Conservation (phyloP, 2,888 invertebrate genomes). For the Zonitis immaculata region DNA sequence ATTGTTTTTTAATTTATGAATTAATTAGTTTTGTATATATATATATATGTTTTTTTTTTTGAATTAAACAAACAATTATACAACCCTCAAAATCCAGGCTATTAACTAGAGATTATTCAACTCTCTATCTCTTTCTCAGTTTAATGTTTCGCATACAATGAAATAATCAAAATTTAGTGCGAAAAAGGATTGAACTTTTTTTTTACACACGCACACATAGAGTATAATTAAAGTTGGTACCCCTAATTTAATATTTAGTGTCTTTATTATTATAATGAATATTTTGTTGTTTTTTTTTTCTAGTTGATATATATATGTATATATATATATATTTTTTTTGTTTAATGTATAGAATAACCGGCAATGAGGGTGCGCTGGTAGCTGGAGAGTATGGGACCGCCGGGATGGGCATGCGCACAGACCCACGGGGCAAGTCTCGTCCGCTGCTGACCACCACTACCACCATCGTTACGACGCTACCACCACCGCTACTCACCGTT, state of each 20-base stretch:
- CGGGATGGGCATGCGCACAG: conserved; percentile 89
- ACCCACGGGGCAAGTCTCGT: conserved; percentile 69
- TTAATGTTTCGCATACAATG: not conserved
- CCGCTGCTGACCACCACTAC: conserved; percentile 48
- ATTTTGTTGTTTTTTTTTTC: not conserved
- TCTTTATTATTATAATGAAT: too few species aligned
- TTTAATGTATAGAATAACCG: conserved; percentile 54
- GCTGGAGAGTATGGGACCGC: conserved; percentile 76
- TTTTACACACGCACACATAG: too few species aligned
- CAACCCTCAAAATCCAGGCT: not conserved
- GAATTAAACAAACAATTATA: not conserved
- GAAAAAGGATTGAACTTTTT: not conserved
- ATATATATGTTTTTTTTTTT: not conserved
- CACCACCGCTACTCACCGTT: conserved; percentile 46
- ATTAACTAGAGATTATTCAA: not conserved
- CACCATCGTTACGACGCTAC: conserved; percentile 42
- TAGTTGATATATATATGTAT: not conserved
- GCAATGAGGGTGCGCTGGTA: conserved; percentile 71
- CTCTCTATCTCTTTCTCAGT: not conserved
- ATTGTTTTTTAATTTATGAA: too few species aligned
- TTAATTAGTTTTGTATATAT: too few species aligned
- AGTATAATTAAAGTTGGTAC: not conserved
- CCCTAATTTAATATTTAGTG: too few species aligned
- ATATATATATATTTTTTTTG: too few species aligned
- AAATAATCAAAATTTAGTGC: not conserved